A percentile compares a stretch with the other conserved stretches of the same genome.
Conservation (phyloP, 2,113 vertebrate species). For the Cyphomyrus plagiostoma region DNA sequence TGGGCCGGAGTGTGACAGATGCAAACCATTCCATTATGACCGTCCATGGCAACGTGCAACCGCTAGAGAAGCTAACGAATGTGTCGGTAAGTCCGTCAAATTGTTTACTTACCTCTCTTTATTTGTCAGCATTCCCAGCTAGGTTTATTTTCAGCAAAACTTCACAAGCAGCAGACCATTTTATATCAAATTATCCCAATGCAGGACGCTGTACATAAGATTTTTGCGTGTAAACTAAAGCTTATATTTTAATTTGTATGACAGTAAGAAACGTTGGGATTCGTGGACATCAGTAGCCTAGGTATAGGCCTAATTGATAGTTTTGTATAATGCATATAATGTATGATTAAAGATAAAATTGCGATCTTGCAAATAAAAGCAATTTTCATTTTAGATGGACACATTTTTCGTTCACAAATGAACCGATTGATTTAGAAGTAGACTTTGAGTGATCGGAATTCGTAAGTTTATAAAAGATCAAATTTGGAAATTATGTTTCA, state of each 20-base stretch:
- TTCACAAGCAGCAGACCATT: background rate
- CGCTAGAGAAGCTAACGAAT: constrained; percentile 93
- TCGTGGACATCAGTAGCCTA: background rate
- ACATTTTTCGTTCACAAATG: background rate
- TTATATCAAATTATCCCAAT: background rate
- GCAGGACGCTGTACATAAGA: background rate
- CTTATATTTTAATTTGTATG: background rate
- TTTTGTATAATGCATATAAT: background rate
- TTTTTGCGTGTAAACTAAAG: background rate
- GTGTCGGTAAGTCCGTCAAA: constrained; percentile 79
- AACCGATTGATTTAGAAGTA: background rate
- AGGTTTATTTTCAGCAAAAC: background rate
- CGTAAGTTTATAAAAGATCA: background rate
- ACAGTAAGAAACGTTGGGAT: background rate
- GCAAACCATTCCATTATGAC: constrained; percentile 98
- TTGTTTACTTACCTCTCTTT: background rate
- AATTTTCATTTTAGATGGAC: background rate
- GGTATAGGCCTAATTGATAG: background rate
- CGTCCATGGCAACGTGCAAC: constrained; percentile 96
- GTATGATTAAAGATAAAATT: background rate
- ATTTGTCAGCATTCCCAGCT: background rate
- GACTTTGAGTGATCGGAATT: background rate
- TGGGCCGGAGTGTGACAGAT: constrained; percentile 94
- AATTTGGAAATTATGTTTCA: background rate
- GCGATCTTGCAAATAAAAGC: background rate